phyloP scores from a whole-genome alignment of 2,797 vertebrate species.

The Eulemur mongoz region DNA sequence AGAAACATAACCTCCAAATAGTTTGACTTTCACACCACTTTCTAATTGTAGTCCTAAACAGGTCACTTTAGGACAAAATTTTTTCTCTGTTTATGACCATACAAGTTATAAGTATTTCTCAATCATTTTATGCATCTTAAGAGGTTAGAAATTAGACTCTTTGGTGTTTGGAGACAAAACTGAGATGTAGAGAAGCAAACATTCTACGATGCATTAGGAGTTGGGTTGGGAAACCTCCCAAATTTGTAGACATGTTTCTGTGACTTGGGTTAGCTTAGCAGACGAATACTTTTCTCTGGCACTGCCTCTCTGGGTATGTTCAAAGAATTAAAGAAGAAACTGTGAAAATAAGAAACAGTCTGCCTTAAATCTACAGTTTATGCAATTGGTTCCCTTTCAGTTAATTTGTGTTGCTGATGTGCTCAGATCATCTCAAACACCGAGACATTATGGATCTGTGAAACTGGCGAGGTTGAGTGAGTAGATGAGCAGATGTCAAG shows the following conservation, averaged over 20 bases:
- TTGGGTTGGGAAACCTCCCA: neutral
- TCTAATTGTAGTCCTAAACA: neutral
- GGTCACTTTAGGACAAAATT: neutral
- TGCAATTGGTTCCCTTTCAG: neutral
- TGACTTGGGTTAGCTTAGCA: neutral
- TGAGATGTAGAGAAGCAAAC: neutral
- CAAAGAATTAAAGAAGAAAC: neutral
- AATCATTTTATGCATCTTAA: neutral
- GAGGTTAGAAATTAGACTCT: neutral
- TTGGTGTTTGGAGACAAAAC: neutral
- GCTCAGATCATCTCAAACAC: neutral
- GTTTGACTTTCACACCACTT: neutral
- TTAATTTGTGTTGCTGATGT: neutral
- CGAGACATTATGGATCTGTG: neutral
- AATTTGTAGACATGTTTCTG: neutral
- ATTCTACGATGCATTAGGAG: neutral
- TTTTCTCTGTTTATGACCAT: neutral
- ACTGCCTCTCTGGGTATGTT: neutral
- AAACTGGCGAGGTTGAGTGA: neutral
- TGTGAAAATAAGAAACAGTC: neutral
- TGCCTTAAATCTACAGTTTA: neutral
- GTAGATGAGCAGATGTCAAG: neutral
- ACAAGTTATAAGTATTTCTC: neutral
- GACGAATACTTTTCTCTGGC: neutral
- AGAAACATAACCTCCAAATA: neutral